These are phyloP conservation scores for Thumatha senex DNA, from an alignment of 2,888 invertebrate species.

Conservation along the genomic window DNA sequence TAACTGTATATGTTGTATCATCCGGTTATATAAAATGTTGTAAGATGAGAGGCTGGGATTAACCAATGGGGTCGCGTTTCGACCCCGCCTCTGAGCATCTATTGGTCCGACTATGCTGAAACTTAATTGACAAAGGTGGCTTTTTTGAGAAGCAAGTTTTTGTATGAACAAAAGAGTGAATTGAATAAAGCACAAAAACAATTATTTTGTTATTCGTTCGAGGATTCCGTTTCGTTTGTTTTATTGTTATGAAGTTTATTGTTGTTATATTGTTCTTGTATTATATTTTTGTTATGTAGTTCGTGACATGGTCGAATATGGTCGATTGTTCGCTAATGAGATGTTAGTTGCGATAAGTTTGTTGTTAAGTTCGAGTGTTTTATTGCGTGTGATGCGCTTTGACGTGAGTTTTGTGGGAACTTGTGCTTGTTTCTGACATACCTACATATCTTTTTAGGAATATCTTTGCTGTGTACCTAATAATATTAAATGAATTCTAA, in stretches of 20 bases:
- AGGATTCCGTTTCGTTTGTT: slow-evolving; percentile 60
- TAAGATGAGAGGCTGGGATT: slow-evolving; percentile 61
- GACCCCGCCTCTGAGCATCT: slow-evolving; percentile 59
- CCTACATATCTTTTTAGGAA: not conserved
- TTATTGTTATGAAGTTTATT: slow-evolving; percentile 58
- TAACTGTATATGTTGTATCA: slow-evolving; percentile 84
- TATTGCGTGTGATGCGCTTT: slow-evolving; percentile 29
- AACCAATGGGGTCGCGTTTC: slow-evolving; percentile 55
- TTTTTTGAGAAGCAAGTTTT: slow-evolving; percentile 78
- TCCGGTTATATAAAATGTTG: slow-evolving; percentile 82
- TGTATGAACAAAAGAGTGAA: slow-evolving; percentile 70
- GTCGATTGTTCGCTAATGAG: slow-evolving; percentile 50
- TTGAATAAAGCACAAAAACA: slow-evolving; percentile 78
- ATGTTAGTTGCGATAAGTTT: slow-evolving; percentile 46
- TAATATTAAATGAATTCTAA: not conserved
- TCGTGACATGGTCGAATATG: slow-evolving; percentile 25
- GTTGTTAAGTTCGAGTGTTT: slow-evolving; percentile 20
- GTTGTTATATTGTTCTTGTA: slow-evolving; percentile 51
- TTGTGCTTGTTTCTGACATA: slow-evolving; percentile 6
- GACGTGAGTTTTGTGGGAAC: slow-evolving; percentile 23
- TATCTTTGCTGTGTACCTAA: slow-evolving; percentile 5
- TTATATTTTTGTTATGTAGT: slow-evolving; percentile 44
- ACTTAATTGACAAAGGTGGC: slow-evolving; percentile 83
- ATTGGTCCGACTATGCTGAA: slow-evolving; percentile 74
- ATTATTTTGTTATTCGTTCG: slow-evolving; percentile 76